These are phyloP conservation scores for Poliocrania exsul DNA, from an alignment of 2,797 vertebrate species.

Conservation along the genomic window DNA sequence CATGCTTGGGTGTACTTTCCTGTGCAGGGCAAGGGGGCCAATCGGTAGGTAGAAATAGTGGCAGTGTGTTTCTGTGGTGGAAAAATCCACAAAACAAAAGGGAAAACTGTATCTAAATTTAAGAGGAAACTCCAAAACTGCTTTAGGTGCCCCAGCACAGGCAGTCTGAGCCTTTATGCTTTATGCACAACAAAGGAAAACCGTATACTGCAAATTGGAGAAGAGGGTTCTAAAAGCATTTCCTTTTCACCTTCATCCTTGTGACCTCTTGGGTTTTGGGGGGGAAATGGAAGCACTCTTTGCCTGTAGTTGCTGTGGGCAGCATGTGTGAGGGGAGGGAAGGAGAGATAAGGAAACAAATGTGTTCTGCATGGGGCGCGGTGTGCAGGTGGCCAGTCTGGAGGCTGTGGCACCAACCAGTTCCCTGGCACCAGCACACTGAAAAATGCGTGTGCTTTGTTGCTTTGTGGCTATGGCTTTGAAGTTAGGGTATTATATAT, in stretches of 20 bases:
- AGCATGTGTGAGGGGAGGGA: neutral
- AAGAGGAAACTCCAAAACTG: neutral
- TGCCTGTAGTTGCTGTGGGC: neutral
- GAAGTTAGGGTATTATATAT: neutral
- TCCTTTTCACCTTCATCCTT: neutral
- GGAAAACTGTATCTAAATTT: neutral
- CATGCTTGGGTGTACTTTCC: neutral
- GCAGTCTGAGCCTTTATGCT: neutral
- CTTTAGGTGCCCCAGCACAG: neutral
- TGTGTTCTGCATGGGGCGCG: fast-evolving
- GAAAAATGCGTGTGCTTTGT: neutral
- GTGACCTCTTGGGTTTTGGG: neutral
- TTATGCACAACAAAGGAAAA: neutral
- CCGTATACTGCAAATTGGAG: neutral
- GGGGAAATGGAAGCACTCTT: neutral
- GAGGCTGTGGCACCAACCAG: neutral
- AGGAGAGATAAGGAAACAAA: neutral
- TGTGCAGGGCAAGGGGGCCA: fast-evolving
- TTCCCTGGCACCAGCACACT: neutral
- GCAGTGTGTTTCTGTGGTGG: neutral
- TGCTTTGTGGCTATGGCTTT: neutral
- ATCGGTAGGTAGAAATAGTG: neutral
- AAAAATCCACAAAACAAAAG: neutral
- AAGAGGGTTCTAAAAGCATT: neutral
- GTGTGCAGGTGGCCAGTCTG: fast-evolving